Evolutionary conservation across 1,140 invertebrate species (phyloP).

Genomic region (Macrocentrus cingulum): DNA sequence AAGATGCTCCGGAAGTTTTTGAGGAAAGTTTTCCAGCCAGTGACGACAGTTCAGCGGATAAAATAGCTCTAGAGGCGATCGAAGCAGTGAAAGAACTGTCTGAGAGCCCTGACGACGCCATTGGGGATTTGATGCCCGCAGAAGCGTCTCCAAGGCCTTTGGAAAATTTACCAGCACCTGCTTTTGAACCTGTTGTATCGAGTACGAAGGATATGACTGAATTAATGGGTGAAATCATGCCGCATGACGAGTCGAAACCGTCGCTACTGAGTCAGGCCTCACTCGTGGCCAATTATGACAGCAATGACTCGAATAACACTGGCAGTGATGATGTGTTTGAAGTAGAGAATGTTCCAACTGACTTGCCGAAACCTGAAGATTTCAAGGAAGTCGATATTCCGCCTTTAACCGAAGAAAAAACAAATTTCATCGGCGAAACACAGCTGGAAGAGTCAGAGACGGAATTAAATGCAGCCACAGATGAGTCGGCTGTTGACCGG

Average conservation of each 20-base stretch:
- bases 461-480: neutral
- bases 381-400: constrained; percentile 14
- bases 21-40: neutral
- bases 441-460: neutral
- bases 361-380: constrained; percentile 11
- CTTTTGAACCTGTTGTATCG: neutral
- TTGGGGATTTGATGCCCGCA: neutral
- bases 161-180: too few relatives aligned
- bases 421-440: too few relatives aligned
- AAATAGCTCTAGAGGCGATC: neutral
- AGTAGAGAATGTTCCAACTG: constrained; percentile 1
- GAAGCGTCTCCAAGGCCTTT: too few relatives aligned
- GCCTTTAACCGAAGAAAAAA: too few relatives aligned
- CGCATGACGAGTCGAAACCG: constrained; percentile 3
- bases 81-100: neutral
- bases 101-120: neutral
- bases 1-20: too few relatives aligned
- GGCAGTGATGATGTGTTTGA: constrained; percentile 45
- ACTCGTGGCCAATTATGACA: constrained; percentile 46
- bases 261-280: constrained; percentile 19
- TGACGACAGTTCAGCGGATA: neutral
- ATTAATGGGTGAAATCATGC: neutral
- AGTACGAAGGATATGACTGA: neutral
- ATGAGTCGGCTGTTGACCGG: neutral
- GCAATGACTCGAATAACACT: constrained; percentile 42